Base-by-base conservation (phyloP, 2,888 invertebrate species). In the Spialia ferax region DNA sequence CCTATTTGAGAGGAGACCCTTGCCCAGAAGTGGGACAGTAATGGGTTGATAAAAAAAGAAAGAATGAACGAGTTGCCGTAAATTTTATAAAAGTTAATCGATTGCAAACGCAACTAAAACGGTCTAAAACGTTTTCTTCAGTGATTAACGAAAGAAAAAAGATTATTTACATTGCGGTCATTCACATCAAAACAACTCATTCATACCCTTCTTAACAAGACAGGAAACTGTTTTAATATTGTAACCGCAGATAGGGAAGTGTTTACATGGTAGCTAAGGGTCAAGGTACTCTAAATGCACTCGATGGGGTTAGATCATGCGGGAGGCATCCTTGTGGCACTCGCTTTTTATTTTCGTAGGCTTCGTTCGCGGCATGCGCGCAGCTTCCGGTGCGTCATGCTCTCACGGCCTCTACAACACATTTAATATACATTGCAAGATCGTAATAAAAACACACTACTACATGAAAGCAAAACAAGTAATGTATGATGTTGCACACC, bases 321-420 rank as follows among this genome's bases (percentile, higher is more conserved):
- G 54, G 66, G 66, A 67, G 60, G 66, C 66, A 67, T 67, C 22
- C 59, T 52, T n/a, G n/a, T 26, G 18, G n/a, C 35, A 15, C 3
- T 52, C 18, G 57, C 52, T n/a, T 48, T 65, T 65, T 65, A 57
- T 66, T 65, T 61, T 67, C 55, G 66, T 45, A 45, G 66, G 45
- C 60, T 66, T 32, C 45, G 55, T 7, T 48, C 63, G 32, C 61
- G 73, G 76, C 71, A 76, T 73, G 68, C 75, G 70, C 59, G 64
- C 64, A 66, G 71, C 74, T 75, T 76, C 76, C 76, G 76, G 75
- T 76, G 76, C 69, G 71, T 76, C 76, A 75, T 65, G 48, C 70
- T 72, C 73, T 70, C 71, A 73, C 73, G 69, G 45, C 50, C 38
- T 15, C 2, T 38, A 66, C 20, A 3, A 18, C 35, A 13, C n/a